These are phyloP conservation scores for Grapholita molesta DNA, from an alignment of 1,140 invertebrate species.

Conservation along the genomic window DNA sequence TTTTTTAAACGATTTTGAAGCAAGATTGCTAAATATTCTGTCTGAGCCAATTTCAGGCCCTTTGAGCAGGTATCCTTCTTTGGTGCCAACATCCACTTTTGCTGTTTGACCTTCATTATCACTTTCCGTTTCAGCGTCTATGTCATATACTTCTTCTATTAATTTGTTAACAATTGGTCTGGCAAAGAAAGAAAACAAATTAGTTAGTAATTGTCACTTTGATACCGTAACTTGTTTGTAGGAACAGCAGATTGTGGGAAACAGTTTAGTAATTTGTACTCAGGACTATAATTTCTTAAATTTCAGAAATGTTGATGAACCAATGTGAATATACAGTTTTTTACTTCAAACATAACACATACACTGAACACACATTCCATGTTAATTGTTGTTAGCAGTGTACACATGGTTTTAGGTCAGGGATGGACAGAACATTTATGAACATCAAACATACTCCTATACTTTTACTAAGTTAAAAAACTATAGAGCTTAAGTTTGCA, in stretches of 20 bases:
- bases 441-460: too few species aligned
- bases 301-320: not conserved
- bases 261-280: too few species aligned
- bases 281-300: not conserved
- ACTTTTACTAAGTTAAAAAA: too few species aligned
- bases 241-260: too few species aligned
- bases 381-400: not conserved
- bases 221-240: not conserved
- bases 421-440: too few species aligned
- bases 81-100: slow-evolving; percentile 87
- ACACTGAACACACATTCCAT: too few species aligned
- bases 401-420: not conserved
- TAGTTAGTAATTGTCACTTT: not conserved
- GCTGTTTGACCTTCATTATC: slow-evolving; percentile 86
- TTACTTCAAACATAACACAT: not conserved
- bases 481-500: too few species aligned
- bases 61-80: slow-evolving; percentile 93
- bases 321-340: too few species aligned
- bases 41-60: slow-evolving; percentile 91
- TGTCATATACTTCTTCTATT: slow-evolving; percentile 90
- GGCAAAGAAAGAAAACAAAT: slow-evolving; percentile 36
- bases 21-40: slow-evolving; percentile 91
- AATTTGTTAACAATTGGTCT: slow-evolving; percentile 82
- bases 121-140: slow-evolving; percentile 91
- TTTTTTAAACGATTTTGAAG: slow-evolving; percentile 94